Percentiles rank a stretch among this genome's conserved stretches.
Conservation (phyloP, 2,888 invertebrate species). For the Drosophila parthenogenetica region DNA sequence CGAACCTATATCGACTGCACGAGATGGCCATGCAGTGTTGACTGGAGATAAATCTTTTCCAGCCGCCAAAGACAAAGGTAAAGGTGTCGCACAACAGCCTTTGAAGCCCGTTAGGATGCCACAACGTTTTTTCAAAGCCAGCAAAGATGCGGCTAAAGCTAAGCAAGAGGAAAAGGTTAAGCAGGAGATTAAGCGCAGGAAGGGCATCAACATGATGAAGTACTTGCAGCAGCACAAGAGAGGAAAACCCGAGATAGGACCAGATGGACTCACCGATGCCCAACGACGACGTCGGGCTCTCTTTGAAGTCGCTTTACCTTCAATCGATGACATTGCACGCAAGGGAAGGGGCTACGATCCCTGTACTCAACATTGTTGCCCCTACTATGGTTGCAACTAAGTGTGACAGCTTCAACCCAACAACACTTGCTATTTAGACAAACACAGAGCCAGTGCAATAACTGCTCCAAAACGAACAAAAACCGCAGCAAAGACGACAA, state of each 20-base stretch:
- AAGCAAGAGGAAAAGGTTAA: constrained; percentile 12
- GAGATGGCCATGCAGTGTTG: neutral
- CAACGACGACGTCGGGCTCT: constrained; percentile 53
- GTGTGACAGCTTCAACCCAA: too few species aligned
- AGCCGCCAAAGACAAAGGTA: constrained; percentile 8
- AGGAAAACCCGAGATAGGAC: constrained; percentile 25
- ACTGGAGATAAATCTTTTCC: constrained; percentile 35
- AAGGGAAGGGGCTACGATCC: constrained; percentile 61
- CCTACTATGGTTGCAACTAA: too few species aligned
- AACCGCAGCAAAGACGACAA: neutral
- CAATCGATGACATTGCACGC: constrained; percentile 62
- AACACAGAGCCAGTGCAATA: neutral
- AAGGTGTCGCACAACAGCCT: constrained; percentile 1
- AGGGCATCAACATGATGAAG: constrained; percentile 6
- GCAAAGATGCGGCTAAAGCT: constrained; percentile 23
- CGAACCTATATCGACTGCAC: constrained; percentile 7
- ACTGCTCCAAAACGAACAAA: constrained; percentile 3
- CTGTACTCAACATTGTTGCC: constrained; percentile 6
- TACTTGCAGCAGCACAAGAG: constrained; percentile 4
- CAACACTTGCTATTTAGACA: neutral
- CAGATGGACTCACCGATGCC: constrained; percentile 53
- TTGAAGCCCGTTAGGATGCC: constrained; percentile 42
- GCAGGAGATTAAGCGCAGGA: constrained; percentile 7
- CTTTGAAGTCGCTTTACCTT: constrained; percentile 50
- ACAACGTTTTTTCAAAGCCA: constrained; percentile 26